These are phyloP conservation scores for Pyxicephalus adspersus DNA, from an alignment of 2,113 vertebrate species.

Conservation along the genomic window DNA sequence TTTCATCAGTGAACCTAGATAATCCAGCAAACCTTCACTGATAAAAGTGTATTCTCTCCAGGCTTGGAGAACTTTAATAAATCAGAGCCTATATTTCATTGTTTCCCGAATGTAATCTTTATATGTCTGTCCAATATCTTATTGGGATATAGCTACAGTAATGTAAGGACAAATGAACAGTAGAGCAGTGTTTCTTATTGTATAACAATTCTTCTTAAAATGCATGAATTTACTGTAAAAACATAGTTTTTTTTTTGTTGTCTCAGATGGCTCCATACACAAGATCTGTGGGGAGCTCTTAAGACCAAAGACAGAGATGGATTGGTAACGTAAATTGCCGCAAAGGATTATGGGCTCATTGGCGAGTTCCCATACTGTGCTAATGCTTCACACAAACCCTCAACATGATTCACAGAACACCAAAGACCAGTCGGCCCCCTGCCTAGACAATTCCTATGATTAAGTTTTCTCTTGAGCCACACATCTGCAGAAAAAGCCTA, in stretches of 20 bases:
- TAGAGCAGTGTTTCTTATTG: too few species aligned
- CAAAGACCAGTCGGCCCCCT: background rate
- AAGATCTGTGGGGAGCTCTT: background rate
- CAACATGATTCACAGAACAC: background rate
- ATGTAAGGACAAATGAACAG: too few species aligned
- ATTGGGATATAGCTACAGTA: too few species aligned
- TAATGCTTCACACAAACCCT: background rate
- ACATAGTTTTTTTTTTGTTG: background rate
- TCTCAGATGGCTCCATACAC: background rate
- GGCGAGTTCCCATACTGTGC: background rate
- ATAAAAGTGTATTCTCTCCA: too few species aligned
- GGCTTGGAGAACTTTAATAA: too few species aligned
- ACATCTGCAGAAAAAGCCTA: constrained; percentile 23
- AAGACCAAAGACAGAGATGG: background rate
- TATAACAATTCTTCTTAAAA: too few species aligned
- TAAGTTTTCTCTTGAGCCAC: constrained; percentile 30
- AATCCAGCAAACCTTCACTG: too few species aligned
- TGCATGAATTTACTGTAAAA: too few species aligned
- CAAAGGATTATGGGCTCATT: background rate
- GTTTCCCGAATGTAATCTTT: too few species aligned
- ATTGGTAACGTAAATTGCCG: background rate
- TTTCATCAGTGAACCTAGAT: too few species aligned
- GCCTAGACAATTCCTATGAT: background rate
- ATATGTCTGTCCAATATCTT: too few species aligned
- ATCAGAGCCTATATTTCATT: too few species aligned